These are phyloP conservation scores for Apeltes quadracus DNA, from an alignment of 2,113 vertebrate species.

Conservation along the genomic window DNA sequence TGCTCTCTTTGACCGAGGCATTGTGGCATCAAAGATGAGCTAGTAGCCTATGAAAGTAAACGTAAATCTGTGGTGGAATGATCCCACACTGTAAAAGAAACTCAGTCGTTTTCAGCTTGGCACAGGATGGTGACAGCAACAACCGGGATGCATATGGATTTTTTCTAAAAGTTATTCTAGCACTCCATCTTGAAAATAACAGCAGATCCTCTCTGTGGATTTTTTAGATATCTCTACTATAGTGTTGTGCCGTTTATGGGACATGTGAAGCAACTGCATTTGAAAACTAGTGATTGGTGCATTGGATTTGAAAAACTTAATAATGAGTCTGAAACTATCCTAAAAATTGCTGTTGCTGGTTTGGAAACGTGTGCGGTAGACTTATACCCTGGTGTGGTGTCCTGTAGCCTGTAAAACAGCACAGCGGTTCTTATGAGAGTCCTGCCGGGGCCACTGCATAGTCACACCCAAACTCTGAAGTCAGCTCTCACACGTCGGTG, in stretches of 20 bases:
- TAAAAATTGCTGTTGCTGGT: background rate
- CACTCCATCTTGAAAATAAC: background rate
- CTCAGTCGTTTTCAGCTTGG: conserved; percentile 65
- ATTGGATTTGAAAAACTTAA: background rate
- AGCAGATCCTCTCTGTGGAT: background rate
- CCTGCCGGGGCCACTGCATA: background rate
- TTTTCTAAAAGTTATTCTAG: background rate
- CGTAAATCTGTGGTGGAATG: conserved; percentile 40
- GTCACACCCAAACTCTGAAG: conserved; percentile 74
- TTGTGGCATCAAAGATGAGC: conserved; percentile 59
- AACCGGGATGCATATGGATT: too few relatives aligned
- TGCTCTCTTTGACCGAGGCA: conserved; percentile 52
- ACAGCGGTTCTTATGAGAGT: too few relatives aligned
- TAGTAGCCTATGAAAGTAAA: conserved; percentile 27
- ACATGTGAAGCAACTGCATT: background rate
- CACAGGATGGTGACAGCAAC: conserved; percentile 62
- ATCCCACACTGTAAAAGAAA: background rate
- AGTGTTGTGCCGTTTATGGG: background rate
- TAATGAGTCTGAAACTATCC: background rate
- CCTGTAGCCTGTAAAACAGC: too few relatives aligned
- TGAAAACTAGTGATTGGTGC: background rate
- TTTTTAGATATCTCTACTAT: background rate
- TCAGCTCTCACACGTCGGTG: conserved; percentile 61
- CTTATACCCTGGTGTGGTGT: too few relatives aligned
- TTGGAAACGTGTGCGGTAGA: background rate